Percentiles rank a stretch among this genome's conserved stretches.
These are phyloP conservation scores for Crax fasciolata DNA, from an alignment of 2,797 vertebrate species.

Conservation along the genomic window DNA sequence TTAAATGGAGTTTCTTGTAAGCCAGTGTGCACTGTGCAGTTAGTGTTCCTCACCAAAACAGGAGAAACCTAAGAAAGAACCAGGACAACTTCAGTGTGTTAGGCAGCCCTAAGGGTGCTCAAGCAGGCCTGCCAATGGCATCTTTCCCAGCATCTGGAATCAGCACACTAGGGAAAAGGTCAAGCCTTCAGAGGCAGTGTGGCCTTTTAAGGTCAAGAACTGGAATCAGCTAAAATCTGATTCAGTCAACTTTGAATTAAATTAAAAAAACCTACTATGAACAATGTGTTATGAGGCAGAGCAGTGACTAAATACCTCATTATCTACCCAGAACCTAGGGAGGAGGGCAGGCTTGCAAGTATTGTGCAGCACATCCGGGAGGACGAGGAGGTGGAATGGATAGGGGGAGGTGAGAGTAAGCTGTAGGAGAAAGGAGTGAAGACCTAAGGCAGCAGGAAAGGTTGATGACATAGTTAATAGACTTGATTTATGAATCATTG, in stretches of 20 bases:
- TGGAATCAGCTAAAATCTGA: not conserved
- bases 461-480: constrained; percentile 54
- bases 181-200: not conserved
- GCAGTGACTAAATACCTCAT: constrained; percentile 37
- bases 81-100: accelerated
- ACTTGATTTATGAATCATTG: constrained; percentile 64
- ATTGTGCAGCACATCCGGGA: constrained; percentile 19
- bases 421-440: not conserved
- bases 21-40: not conserved
- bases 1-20: not conserved
- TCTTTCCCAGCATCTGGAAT: not conserved
- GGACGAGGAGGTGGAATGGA: not conserved
- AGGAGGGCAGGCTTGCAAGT: not conserved
- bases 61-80: not conserved
- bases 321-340: not conserved
- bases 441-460: constrained; percentile 40
- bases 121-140: not conserved
- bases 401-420: not conserved
- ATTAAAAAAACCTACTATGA: not conserved
- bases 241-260: not conserved
- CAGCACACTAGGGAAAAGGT: not conserved
- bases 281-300: not conserved
- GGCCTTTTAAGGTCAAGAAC: constrained; percentile 35
- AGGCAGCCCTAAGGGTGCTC: not conserved
- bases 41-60: not conserved